These are phyloP conservation scores for Eriocheir sinensis DNA, from an alignment of 1,140 invertebrate genomes.

Conservation along the genomic window DNA sequence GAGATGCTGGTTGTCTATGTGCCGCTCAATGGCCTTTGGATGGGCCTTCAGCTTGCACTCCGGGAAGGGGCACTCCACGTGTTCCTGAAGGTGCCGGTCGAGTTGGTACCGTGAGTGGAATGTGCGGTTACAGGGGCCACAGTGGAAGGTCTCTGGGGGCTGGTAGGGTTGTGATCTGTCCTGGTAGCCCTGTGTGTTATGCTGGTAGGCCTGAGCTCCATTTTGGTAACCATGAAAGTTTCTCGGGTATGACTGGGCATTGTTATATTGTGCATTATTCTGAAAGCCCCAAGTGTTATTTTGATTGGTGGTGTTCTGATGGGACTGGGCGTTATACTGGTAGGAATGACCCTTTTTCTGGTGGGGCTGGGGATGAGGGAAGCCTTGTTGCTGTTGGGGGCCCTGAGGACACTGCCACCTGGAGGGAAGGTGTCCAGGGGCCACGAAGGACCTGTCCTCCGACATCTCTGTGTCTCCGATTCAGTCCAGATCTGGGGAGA, in stretches of 20 bases:
- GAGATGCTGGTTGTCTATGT: slow-evolving; percentile 73
- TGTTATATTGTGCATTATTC: slow-evolving; percentile 31
- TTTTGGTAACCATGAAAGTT: too few relatives aligned
- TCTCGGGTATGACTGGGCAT: background rate
- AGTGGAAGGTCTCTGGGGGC: slow-evolving; percentile 19
- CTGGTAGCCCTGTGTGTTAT: background rate
- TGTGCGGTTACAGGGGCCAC: slow-evolving; percentile 70
- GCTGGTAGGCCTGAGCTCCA: background rate
- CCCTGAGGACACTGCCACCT: background rate
- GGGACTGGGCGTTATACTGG: background rate
- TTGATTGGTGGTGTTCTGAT: background rate
- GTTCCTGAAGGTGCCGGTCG: slow-evolving; percentile 68
- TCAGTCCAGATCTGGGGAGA: background rate
- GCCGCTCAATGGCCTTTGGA: slow-evolving; percentile 72
- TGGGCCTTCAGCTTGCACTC: slow-evolving; percentile 69
- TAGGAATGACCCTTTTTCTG: slow-evolving; percentile 35
- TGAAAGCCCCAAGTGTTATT: slow-evolving; percentile 32
- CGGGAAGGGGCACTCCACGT: slow-evolving; percentile 75
- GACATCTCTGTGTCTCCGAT: background rate
- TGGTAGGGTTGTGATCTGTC: background rate
- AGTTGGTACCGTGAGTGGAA: slow-evolving; percentile 42
- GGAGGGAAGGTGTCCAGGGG: slow-evolving; percentile 42
- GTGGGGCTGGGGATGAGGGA: background rate
- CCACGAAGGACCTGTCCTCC: slow-evolving; percentile 45
- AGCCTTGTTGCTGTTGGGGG: background rate